Evolutionary conservation across 64 coral and sea anemone genomes (phyloP), one percentile per base, ranked within the genome.

Genomic region (Montipora sp.): DNA sequence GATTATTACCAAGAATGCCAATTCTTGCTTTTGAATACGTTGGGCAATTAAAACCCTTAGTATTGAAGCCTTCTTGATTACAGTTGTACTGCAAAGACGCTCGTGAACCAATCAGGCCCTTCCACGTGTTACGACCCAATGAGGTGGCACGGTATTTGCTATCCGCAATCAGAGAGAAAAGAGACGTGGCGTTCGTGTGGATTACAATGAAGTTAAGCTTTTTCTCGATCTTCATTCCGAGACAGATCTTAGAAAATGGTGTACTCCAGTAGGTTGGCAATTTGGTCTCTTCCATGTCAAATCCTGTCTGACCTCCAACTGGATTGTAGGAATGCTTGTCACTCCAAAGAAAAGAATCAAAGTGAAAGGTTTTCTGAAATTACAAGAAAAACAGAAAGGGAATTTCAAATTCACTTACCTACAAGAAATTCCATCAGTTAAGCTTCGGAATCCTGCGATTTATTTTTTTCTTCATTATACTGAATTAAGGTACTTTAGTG

Each of bases 11-110:
- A 2, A 92, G 57, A n/a, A 92, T 47, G 67, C 90, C 90, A 7
- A 92, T 86, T 66, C 82, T 75, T 15, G 75, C 81, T 49, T 87
- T 89, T 18, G 47, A 78, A 68, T 20, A n/a, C 1, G 63, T 8
- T 1, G 23, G 18, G 4, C 19, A 57, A 57, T 57, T 57, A 19
- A 2, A 0, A 49, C 75, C 44, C 1, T 16, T 9, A 16, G 68
- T 61, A 51, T 93, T 93, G 16, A 93, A 93, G 9, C 92, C 92
- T 49, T 93, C 76, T 48, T 67, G 47, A 43, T 87, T 87, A 79
- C 91, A 93, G 59, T 93, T 84, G 15, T 7, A 6, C 48, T 93
- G 91, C 5, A 93, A 65, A 16, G 81, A 87, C 1, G 87, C 75
- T 7, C 45, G 59, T 10, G 15, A 18, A 50, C 24, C 58, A 43